A percentile compares a stretch with the other conserved stretches of the same genome.
These are phyloP conservation scores for Actinostola sp. DNA, from an alignment of 92 coral and sea anemone species.

Conservation along the genomic window DNA sequence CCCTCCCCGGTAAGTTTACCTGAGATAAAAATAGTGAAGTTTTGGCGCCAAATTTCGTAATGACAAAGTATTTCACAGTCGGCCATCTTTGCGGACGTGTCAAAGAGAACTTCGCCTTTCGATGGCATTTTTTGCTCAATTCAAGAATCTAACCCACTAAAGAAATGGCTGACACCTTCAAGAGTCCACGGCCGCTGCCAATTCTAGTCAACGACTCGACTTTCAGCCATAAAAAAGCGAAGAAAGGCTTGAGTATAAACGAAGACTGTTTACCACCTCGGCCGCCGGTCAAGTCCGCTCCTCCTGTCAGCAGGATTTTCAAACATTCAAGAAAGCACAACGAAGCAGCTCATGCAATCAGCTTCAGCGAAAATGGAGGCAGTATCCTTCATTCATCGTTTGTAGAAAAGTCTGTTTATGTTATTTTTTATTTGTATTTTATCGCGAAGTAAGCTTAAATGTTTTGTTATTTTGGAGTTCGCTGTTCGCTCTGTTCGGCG, in stretches of 20 bases:
- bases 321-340: constrained; percentile 80
- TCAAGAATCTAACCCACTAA: neutral
- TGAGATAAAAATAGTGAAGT: constrained; percentile 7
- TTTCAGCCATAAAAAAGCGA: constrained; percentile 92
- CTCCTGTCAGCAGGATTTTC: constrained; percentile 96
- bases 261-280: constrained; percentile 94
- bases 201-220: constrained; percentile 78
- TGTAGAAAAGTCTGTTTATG: neutral
- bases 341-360: constrained; percentile 86
- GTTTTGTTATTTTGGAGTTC: neutral
- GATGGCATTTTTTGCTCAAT: constrained; percentile 37
- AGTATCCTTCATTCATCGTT: constrained; percentile 84
- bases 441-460: neutral
- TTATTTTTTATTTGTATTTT: neutral
- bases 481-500: too few relatives aligned
- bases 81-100: constrained; percentile 45
- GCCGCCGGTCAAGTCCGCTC: constrained; percentile 98
- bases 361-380: constrained; percentile 78
- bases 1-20: constrained; percentile 14
- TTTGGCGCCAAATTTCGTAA: constrained; percentile 98
- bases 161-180: constrained; percentile 73
- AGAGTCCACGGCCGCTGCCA: constrained; percentile 97
- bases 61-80: constrained; percentile 15
- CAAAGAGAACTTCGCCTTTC: constrained; percentile 9
- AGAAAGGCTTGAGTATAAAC: constrained; percentile 39